A percentile compares a stretch with the other conserved stretches of the same genome.
Evolutionary conservation across 2,888 invertebrate genomes (phyloP).

Genomic region (Xanthorhoe designata): DNA sequence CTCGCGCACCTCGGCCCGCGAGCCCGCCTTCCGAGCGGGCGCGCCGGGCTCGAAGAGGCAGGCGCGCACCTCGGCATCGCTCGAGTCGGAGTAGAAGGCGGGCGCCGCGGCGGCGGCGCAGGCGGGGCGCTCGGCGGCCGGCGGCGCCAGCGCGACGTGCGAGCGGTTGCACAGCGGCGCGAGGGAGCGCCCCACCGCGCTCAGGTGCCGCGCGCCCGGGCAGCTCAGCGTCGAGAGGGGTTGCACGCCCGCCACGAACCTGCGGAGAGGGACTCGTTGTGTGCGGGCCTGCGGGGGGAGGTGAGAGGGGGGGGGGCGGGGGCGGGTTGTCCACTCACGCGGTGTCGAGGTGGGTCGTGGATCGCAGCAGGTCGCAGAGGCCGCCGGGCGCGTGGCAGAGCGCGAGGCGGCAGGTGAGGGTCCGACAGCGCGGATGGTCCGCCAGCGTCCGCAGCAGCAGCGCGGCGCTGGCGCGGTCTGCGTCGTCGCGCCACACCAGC

Average conservation of each 20-base stretch:
- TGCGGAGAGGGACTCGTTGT: not conserved
- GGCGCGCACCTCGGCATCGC: too few relatives aligned
- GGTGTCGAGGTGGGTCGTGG: not conserved
- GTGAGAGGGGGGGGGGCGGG: slow-evolving; percentile 7
- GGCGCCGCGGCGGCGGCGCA: too few relatives aligned
- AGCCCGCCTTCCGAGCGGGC: too few relatives aligned
- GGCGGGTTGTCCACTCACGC: not conserved
- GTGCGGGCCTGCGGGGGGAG: slow-evolving; percentile 5
- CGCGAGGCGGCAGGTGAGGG: slow-evolving; percentile 7
- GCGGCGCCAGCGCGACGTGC: too few relatives aligned
- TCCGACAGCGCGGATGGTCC: slow-evolving; percentile 6
- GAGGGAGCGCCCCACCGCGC: slow-evolving; percentile 4
- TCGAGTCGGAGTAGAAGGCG: too few relatives aligned
- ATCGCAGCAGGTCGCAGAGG: slow-evolving; percentile 5
- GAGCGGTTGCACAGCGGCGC: not conserved
- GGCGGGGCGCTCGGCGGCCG: too few relatives aligned
- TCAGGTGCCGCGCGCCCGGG: slow-evolving; percentile 6
- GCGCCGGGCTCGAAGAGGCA: too few relatives aligned
- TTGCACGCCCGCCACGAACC: not conserved
- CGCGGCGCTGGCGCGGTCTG: slow-evolving; percentile 18
- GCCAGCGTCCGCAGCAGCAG: slow-evolving; percentile 17
- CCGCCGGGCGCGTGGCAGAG: slow-evolving; percentile 14
- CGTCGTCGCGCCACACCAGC: slow-evolving; percentile 16
- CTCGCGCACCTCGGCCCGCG: too few relatives aligned
- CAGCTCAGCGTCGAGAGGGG: not conserved